Evolutionary conservation across 2,113 vertebrate species (phyloP), one percentile per base, ranked within the genome.

Genomic region (Corvus hawaiiensis): DNA sequence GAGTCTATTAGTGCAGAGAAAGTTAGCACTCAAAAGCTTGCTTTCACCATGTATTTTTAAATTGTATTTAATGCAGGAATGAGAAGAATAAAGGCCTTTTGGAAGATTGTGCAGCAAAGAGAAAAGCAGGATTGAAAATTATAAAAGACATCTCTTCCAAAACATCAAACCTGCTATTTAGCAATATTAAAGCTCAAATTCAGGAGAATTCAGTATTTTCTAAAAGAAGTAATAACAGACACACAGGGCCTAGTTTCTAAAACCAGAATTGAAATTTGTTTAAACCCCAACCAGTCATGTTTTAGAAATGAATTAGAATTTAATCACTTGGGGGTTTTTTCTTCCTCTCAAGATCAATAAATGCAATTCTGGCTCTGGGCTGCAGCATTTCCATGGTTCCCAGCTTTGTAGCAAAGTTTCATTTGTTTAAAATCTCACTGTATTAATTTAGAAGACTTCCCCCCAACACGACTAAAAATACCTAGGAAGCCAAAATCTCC

Each of bases 101-200:
- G 84, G 87, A 93, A 95, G 96, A 96, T 93, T 97, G 90, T 97
- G 97, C 97, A 98, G 97, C 97, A 97, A 96, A 95, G 78, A 96
- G 82, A 94, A 94, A 98, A 98, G 98, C 98, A 98, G 98, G 98
- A 98, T 91, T 98, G 98, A 98, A 94, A 81, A 95, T 52, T 73
- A 63, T 67, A 94, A 96, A 96, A 89, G 49, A 58, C 68, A 48
- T 89, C 84, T 90, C 67, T 87, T 95, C 84, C 96, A 91, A 97
- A 95, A 77, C 44, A 97, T 97, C 98, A 98, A 98, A 97, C 98
- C 98, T 98, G 98, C 98, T 98, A 96, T 64, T 97, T 93, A 97
- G 97, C 97, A 97, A 97, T 97, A 98, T 98, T 97, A 97, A 98
- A 98, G 98, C 98, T 98, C 97, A 97, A 90, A 97, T 92, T 89